These are phyloP conservation scores for Sebastes trivittatus DNA, from an alignment of 2,797 vertebrate species.

Conservation along the genomic window DNA sequence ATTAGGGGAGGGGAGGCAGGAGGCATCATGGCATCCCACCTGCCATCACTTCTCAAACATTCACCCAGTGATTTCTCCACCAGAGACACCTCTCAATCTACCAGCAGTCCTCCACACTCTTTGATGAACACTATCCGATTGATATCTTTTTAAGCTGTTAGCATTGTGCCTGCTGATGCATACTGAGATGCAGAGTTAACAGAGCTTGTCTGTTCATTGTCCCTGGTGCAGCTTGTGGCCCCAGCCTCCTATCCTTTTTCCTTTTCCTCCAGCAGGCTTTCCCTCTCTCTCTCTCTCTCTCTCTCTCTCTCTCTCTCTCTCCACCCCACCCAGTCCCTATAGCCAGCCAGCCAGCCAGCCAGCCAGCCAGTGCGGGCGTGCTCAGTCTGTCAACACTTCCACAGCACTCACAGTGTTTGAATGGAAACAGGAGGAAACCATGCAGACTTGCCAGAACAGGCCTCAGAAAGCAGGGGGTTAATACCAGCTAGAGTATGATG, in stretches of 20 bases:
- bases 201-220: conserved; percentile 49
- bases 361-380: conserved; percentile 66
- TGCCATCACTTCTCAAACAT: conserved; percentile 62
- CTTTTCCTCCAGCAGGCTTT: conserved; percentile 34
- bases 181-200: conserved; percentile 47
- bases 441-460: conserved; percentile 56
- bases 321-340: conserved; percentile 31
- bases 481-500: conserved; percentile 67
- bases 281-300: not conserved
- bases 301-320: not conserved
- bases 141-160: conserved; percentile 48
- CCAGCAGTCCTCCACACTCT: conserved; percentile 16
- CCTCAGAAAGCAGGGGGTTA: conserved; percentile 57
- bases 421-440: conserved; percentile 66
- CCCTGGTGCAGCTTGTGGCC: conserved; percentile 51
- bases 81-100: conserved; percentile 43
- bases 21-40: conserved; percentile 67
- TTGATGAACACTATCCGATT: conserved; percentile 42
- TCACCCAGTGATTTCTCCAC: conserved; percentile 43
- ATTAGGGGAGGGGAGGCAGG: conserved; percentile 71
- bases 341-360: not conserved
- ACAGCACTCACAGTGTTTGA: conserved; percentile 63
- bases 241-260: conserved; percentile 43
- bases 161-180: conserved; percentile 51
- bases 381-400: conserved; percentile 77